Percentiles rank a stretch among this genome's conserved stretches.
phyloP scores from a whole-genome alignment of 2,797 vertebrate genomes.

The Myiotriccus ornatus region DNA sequence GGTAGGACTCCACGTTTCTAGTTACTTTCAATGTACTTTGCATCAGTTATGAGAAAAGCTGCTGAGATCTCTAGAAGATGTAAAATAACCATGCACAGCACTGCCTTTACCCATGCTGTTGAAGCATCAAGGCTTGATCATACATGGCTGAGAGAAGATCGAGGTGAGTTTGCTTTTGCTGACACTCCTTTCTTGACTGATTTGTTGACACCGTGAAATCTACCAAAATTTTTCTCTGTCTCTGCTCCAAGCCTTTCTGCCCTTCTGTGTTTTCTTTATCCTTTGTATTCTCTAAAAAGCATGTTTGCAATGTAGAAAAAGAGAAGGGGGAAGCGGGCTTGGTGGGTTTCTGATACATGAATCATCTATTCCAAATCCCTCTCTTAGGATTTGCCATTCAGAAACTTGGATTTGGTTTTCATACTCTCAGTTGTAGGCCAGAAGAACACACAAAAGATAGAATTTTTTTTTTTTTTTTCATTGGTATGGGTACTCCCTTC shows the following conservation, averaged over 20 bases:
- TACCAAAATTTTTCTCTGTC: neutral
- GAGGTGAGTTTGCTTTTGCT: neutral
- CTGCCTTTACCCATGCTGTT: neutral
- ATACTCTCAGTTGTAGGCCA: neutral
- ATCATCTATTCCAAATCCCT: neutral
- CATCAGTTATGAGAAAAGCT: neutral
- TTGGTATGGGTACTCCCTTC: neutral
- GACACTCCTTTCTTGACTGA: neutral
- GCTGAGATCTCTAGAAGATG: neutral
- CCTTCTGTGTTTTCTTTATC: neutral
- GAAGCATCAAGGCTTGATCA: neutral
- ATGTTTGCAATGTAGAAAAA: neutral
- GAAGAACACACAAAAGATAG: neutral
- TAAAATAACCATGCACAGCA: neutral
- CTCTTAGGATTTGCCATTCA: neutral
- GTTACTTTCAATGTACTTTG: neutral
- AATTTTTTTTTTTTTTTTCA: neutral
- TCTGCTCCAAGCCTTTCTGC: neutral
- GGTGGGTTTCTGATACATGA: neutral
- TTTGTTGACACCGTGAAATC: rapidly evolving
- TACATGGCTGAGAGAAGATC: neutral
- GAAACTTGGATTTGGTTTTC: neutral
- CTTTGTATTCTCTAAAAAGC: neutral
- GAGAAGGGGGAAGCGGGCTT: neutral
- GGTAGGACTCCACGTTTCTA: neutral